A percentile compares a stretch with the other conserved stretches of the same genome.
phyloP scores from a whole-genome alignment of 2,113 vertebrate species.

The Pluvianellus socialis region DNA sequence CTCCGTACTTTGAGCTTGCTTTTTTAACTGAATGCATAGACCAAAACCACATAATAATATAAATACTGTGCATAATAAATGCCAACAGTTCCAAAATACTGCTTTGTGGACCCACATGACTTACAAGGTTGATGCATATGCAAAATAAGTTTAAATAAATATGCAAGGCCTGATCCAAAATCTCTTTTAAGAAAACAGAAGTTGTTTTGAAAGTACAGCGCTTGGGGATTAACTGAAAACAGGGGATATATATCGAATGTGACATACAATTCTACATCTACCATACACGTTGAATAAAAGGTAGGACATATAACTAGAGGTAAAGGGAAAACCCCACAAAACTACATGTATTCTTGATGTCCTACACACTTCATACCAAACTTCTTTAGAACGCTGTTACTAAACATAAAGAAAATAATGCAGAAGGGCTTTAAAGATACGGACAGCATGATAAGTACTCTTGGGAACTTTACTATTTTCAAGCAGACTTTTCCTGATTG shows the following conservation, averaged over 20 bases:
- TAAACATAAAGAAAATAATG: background rate
- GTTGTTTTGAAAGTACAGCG: fast-evolving
- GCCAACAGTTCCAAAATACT: background rate
- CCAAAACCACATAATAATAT: background rate
- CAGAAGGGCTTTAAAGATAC: background rate
- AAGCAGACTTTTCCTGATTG: background rate
- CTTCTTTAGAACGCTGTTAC: background rate
- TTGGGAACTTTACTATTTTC: background rate
- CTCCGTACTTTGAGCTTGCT: background rate
- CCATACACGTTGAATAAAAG: background rate
- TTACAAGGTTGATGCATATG: background rate
- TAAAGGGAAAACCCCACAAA: background rate
- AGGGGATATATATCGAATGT: background rate
- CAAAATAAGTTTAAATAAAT: background rate
- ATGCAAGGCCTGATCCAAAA: background rate
- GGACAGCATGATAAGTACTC: background rate
- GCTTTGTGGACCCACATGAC: background rate
- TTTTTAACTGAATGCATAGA: background rate
- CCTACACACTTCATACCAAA: background rate
- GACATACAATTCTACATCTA: background rate
- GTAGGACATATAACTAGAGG: background rate
- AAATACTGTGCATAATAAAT: background rate
- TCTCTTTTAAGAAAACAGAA: background rate
- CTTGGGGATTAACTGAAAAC: background rate
- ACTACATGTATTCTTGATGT: background rate